phyloP scores from a whole-genome alignment of 2,888 invertebrate species.

The Calliscelio sp. region DNA sequence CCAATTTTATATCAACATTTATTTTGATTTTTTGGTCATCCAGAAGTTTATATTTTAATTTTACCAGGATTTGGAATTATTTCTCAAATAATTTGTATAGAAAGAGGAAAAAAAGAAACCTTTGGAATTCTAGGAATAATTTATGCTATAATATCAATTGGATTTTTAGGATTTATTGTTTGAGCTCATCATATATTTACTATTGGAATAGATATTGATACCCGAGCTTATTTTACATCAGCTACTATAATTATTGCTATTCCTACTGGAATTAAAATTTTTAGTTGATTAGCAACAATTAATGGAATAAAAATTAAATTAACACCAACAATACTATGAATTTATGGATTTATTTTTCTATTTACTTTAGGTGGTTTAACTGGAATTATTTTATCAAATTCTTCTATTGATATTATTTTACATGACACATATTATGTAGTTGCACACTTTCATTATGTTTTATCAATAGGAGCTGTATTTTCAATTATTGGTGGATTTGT shows the following conservation, averaged over 20 bases:
- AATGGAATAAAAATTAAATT: constrained; percentile 89
- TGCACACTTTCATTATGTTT: constrained; percentile 93
- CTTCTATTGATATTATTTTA: constrained; percentile 91
- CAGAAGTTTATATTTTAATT: constrained; percentile 95
- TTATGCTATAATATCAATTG: constrained; percentile 94
- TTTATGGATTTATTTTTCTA: constrained; percentile 92
- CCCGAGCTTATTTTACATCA: constrained; percentile 93
- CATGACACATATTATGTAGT: constrained; percentile 95
- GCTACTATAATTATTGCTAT: constrained; percentile 95
- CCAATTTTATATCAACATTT: constrained; percentile 71
- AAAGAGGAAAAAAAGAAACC: constrained; percentile 91
- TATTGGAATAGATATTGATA: constrained; percentile 93
- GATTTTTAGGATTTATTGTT: constrained; percentile 93
- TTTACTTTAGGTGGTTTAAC: constrained; percentile 92
- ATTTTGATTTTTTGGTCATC: constrained; percentile 94
- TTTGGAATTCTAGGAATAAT: constrained; percentile 92
- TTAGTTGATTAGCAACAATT: constrained; percentile 90
- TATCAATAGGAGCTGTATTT: constrained; percentile 93
- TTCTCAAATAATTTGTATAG: constrained; percentile 92
- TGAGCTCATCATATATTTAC: constrained; percentile 96
- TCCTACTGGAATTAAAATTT: constrained; percentile 94
- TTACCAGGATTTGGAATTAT: constrained; percentile 93
- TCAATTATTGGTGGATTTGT: constrained; percentile 91
- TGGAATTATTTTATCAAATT: constrained; percentile 89
- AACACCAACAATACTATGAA: constrained; percentile 89